Percentiles rank a stretch among this genome's conserved stretches.
Evolutionary conservation across 2,797 vertebrate genomes (phyloP).

Genomic region (Myotis planiceps): DNA sequence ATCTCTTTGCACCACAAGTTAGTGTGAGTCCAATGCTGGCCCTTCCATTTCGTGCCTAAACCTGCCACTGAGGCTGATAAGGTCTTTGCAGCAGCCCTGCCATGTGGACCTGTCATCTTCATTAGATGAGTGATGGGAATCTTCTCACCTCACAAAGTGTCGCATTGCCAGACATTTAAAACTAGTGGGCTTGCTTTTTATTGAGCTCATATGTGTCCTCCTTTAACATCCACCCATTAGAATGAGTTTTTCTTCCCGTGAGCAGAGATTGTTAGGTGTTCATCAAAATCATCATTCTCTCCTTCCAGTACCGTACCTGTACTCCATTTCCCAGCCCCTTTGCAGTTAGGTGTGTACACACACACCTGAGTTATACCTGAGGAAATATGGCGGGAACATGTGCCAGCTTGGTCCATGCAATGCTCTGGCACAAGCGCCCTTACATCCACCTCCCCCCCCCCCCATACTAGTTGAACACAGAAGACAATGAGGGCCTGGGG

Average conservation of each 20-base stretch:
- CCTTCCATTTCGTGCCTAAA: neutral
- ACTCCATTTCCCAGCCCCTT: neutral
- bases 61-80: neutral
- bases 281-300: neutral
- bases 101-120: neutral
- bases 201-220: neutral
- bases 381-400: neutral
- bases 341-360: neutral
- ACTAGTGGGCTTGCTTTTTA: neutral
- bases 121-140: neutral
- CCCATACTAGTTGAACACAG: neutral
- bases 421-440: too few species aligned
- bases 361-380: neutral
- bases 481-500: neutral
- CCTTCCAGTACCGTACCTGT: neutral
- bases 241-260: neutral
- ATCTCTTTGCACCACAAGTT: neutral
- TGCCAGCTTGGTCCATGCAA: neutral
- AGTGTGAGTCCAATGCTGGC: neutral
- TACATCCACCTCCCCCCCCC: rapidly evolving
- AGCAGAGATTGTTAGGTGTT: neutral
- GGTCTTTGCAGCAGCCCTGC: neutral
- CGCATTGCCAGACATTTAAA: neutral
- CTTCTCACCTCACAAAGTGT: neutral
- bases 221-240: neutral